Evolutionary conservation across 2,888 invertebrate genomes (phyloP).

Genomic region (Halocaridina rubra): DNA sequence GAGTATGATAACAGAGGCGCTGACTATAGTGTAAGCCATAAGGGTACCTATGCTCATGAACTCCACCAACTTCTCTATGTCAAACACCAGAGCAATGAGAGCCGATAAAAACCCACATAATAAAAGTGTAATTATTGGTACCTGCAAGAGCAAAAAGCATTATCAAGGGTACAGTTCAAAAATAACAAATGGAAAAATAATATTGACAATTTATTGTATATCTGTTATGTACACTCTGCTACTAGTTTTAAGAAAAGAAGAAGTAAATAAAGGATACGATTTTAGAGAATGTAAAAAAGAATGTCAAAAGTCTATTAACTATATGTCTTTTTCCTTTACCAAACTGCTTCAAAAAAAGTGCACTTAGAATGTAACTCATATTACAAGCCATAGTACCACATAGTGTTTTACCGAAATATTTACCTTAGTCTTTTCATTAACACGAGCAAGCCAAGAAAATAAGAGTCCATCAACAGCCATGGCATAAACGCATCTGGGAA

Average conservation of each 20-base stretch:
- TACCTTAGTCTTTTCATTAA: constrained; percentile 83
- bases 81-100: constrained; percentile 84
- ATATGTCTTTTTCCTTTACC: too few relatives aligned
- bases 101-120: constrained; percentile 83
- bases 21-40: constrained; percentile 90
- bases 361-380: background rate
- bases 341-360: background rate
- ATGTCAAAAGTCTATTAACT: too few relatives aligned
- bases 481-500: constrained; percentile 88
- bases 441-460: constrained; percentile 82
- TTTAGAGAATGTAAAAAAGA: too few relatives aligned
- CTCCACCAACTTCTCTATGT: constrained; percentile 89
- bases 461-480: constrained; percentile 91
- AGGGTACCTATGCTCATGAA: constrained; percentile 94
- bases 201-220: too few relatives aligned
- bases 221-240: too few relatives aligned
- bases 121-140: constrained; percentile 81
- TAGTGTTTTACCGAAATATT: too few relatives aligned
- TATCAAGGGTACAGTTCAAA: too few relatives aligned
- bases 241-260: too few relatives aligned
- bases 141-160: too few relatives aligned
- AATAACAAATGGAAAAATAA: too few relatives aligned
- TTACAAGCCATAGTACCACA: too few relatives aligned
- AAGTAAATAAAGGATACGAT: too few relatives aligned
- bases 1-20: constrained; percentile 87